Evolutionary conservation across 2,113 vertebrate species (phyloP).

Genomic region (Colinus virginianus): DNA sequence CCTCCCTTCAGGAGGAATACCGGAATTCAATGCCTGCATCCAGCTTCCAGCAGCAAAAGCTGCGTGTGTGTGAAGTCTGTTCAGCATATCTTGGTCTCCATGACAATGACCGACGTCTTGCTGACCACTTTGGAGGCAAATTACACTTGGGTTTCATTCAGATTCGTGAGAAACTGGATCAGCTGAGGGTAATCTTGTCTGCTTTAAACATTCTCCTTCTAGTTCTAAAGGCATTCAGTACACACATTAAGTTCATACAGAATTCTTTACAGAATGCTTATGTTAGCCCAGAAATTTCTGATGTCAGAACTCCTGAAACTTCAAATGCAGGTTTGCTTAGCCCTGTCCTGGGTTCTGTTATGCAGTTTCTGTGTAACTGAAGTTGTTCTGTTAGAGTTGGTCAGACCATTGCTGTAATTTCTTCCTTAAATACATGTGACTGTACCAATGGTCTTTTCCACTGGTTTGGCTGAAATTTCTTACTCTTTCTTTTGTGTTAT

Average conservation of each 20-base stretch:
- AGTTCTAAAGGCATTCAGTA: background rate
- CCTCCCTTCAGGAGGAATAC: slow-evolving; percentile 89
- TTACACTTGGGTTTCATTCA: slow-evolving; percentile 98
- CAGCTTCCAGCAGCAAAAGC: slow-evolving; percentile 98
- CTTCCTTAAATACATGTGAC: background rate
- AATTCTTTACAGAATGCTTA: background rate
- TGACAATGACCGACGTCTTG: slow-evolving; percentile 97
- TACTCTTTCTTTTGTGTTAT: too few relatives aligned
- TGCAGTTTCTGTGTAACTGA: background rate
- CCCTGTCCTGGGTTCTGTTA: background rate
- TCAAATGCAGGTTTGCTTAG: background rate
- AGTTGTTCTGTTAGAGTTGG: background rate
- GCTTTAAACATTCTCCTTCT: background rate
- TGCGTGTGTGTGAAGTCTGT: slow-evolving; percentile 97
- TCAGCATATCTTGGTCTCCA: slow-evolving; percentile 98
- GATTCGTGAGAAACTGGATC: slow-evolving; percentile 96
- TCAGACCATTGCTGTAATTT: background rate
- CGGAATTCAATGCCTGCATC: slow-evolving; percentile 98
- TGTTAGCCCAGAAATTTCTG: background rate
- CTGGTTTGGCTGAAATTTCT: background rate
- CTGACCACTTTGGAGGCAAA: slow-evolving; percentile 98
- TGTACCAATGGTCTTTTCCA: background rate
- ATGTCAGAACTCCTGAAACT: background rate
- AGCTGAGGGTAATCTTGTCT: slow-evolving; percentile 86
- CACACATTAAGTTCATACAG: background rate